These are phyloP conservation scores for Allophyes oxyacanthae DNA, from an alignment of 2,888 invertebrate species.

Conservation along the genomic window DNA sequence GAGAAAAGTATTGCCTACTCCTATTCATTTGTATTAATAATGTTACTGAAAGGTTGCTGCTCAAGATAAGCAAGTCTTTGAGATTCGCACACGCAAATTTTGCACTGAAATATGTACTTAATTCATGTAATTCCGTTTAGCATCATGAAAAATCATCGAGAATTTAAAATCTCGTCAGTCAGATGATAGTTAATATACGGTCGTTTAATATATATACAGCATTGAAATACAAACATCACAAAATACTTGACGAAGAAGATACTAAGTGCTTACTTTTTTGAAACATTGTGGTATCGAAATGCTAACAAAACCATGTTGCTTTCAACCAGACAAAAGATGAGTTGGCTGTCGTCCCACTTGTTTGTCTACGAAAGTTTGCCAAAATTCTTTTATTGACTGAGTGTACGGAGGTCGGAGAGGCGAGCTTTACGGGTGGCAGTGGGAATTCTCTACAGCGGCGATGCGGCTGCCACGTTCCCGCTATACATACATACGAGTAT, in stretches of 20 bases:
- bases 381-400: slow-evolving; percentile 88
- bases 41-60: too few relatives aligned
- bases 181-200: neutral
- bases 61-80: too few relatives aligned
- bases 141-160: too few relatives aligned
- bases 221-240: slow-evolving; percentile 5
- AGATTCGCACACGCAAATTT: too few relatives aligned
- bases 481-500: slow-evolving; percentile 15
- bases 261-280: slow-evolving; percentile 68
- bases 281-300: slow-evolving; percentile 79
- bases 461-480: slow-evolving; percentile 47
- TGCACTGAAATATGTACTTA: too few relatives aligned
- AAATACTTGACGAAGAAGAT: slow-evolving; percentile 35
- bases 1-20: too few relatives aligned
- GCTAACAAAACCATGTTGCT: slow-evolving; percentile 83
- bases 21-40: too few relatives aligned
- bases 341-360: slow-evolving; percentile 88
- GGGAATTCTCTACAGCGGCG: slow-evolving; percentile 69
- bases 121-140: too few relatives aligned
- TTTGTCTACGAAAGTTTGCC: slow-evolving; percentile 88
- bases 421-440: slow-evolving; percentile 76
- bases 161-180: too few relatives aligned
- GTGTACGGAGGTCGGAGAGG: slow-evolving; percentile 77
- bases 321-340: slow-evolving; percentile 87
- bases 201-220: neutral